Evolutionary conservation across 2,888 invertebrate species (phyloP), one percentile per base, ranked within the genome.

Genomic region (Xestia xanthographa): DNA sequence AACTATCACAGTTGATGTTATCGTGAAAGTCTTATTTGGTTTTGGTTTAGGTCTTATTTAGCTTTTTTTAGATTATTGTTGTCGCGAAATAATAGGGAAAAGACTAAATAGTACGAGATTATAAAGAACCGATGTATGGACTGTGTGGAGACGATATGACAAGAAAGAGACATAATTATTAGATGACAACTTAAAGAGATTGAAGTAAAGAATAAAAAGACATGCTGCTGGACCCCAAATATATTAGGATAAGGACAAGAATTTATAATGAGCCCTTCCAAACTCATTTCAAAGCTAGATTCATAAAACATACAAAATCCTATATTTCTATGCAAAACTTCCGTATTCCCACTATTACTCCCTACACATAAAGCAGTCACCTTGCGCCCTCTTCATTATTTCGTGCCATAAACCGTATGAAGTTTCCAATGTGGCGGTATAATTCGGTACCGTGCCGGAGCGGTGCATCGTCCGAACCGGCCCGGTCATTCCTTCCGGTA

Each of bases 401-500:
- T 79, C 77, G 66, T 80, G 53, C 74, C 74, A 84, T 85, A 83
- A 83, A 79, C 79, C 80, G 66, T 74, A 80, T 62, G 66, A 69
- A 74, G 69, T 69, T 80, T 85, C 78, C 81, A 86, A 86, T 81
- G 73, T 80, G 74, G 81, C 77, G 72, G 79, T 67, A 87, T 84
- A 81, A 82, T 82, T 72, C 63, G 80, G 75, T 72, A 45, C 53
- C 41, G 75, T 66, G 66, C 48, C 60, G 75, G 75, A 68, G 72
- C 74, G 78, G 75, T 86, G 85, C 86, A 85, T 83, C 82, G 83
- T 73, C 76, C 78, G 82, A 60, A 77, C 83, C 82, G 77, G 88
- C 69, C 87, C 88, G 91, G 90, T 88, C 91, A 90, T 92, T 92
- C 89, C 91, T 94, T 94, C 93, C 94, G 93, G 93, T 89, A 92